A percentile compares a stretch with the other conserved stretches of the same genome.
Evolutionary conservation across 2,113 vertebrate genomes (phyloP).

Genomic region (Natator depressus): DNA sequence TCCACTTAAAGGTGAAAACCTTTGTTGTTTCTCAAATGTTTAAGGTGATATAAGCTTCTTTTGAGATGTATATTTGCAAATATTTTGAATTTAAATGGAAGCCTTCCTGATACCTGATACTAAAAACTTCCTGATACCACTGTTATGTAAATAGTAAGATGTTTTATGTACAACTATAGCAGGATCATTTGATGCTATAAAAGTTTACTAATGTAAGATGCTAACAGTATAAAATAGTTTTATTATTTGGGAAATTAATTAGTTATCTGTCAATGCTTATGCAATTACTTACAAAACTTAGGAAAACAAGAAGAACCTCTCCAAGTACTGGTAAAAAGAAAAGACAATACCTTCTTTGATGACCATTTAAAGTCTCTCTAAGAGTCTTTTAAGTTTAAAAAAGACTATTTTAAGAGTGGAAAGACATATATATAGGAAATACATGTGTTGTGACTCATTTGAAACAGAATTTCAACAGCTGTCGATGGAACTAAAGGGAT

Average conservation of each 20-base stretch:
- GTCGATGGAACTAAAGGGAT: not conserved
- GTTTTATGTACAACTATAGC: fast-evolving
- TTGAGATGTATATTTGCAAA: fast-evolving
- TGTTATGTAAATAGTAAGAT: not conserved
- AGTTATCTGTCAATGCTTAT: not conserved
- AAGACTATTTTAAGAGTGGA: not conserved
- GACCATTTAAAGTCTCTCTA: not conserved
- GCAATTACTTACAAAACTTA: not conserved
- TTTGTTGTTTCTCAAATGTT: not conserved
- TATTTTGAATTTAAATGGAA: not conserved
- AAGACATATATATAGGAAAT: not conserved
- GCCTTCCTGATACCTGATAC: not conserved
- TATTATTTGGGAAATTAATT: not conserved
- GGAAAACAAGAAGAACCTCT: not conserved
- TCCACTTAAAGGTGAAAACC: not conserved
- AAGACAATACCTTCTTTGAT: not conserved
- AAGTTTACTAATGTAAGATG: not conserved
- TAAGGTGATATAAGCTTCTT: not conserved
- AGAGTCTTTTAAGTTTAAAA: not conserved
- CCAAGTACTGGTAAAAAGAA: not conserved
- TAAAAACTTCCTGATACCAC: not conserved
- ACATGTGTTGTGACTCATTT: not conserved
- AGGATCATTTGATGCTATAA: not conserved
- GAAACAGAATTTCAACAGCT: not conserved
- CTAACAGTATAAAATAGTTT: not conserved